A percentile compares a stretch with the other conserved stretches of the same genome.
Conservation (phyloP, 2,113 vertebrate genomes). For the Protomyctophum bolini region DNA sequence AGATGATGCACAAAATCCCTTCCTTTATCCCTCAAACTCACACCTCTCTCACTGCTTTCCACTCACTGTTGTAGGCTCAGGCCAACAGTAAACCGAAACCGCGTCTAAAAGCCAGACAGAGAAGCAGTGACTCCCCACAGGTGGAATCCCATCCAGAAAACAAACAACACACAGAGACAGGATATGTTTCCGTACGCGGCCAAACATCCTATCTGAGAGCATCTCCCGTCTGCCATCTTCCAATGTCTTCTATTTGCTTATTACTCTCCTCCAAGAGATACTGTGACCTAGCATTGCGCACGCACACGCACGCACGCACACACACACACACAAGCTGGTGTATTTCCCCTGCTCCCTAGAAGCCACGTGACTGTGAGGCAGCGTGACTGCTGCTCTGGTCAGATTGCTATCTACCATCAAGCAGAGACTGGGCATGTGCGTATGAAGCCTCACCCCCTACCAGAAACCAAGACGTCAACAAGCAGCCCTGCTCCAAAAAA, state of each 20-base stretch:
- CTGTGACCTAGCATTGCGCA: slow-evolving; percentile 49
- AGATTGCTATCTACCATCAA: slow-evolving; percentile 50
- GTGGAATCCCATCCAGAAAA: slow-evolving; percentile 25
- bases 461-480: slow-evolving; percentile 62
- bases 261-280: slow-evolving; percentile 22
- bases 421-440: slow-evolving; percentile 53
- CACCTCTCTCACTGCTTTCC: slow-evolving; percentile 20
- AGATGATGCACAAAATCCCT: slow-evolving; percentile 41
- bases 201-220: slow-evolving; percentile 40
- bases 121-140: not conserved
- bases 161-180: slow-evolving; percentile 2
- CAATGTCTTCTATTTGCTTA: slow-evolving; percentile 18
- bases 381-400: slow-evolving; percentile 53
- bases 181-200: slow-evolving; percentile 32
- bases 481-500: slow-evolving; percentile 60
- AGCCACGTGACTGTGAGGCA: slow-evolving; percentile 55
- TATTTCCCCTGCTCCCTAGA: slow-evolving; percentile 41
- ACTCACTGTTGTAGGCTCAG: slow-evolving; percentile 25
- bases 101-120: slow-evolving; percentile 34
- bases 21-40: slow-evolving; percentile 13
- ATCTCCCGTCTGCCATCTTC: slow-evolving; percentile 31
- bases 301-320: slow-evolving; percentile 28
- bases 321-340: slow-evolving; percentile 55
- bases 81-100: slow-evolving; percentile 30
- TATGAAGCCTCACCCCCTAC: slow-evolving; percentile 43